Base-by-base conservation (phyloP, 1,140 invertebrate genomes). In the Panulirus ornatus region DNA sequence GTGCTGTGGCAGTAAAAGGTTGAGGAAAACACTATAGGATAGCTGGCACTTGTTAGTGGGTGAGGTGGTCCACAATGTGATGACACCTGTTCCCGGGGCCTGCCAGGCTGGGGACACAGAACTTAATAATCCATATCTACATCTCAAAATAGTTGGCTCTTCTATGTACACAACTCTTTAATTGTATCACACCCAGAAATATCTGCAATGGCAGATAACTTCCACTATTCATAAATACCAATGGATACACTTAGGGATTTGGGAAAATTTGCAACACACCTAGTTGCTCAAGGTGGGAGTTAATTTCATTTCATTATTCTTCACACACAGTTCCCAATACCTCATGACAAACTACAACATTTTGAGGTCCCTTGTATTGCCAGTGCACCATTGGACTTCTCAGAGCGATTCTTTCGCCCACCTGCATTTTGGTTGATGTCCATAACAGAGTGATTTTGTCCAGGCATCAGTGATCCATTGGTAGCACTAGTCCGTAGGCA, bases 381-480 rank as follows among this genome's bases (percentile, higher is more conserved):
- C 58, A 92, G 88, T 14, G 86, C 71, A 27, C 89, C 90, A 78
- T 88, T 86, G 16, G 86, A 84, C 47, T 91, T 91, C 76, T 92
- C 92, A 42, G 86, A 84, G 22, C 87, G 84, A 66, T 91, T 91
- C 83, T 91, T 91, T 73, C 90, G 54, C 22, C 86, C 84, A 30
- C 92, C 92, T 30, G 89, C 82, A 63, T 92, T 92, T 84, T 92
- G 92, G 51, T 92, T 92, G 27, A 92, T 92, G 42, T 92, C 92
- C 90, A 91, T 91, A 27, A 91, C 75, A 66, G 86, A 91, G 47
- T 88, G 79, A 16, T 76, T 70, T 44, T 86, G 78, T 22, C 82
- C 75, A 6, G 91, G 44, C 75, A 66, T 90, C 47, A 92, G 75
- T 1, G 92, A 92, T 14, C 92, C 92, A 76, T 92, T 92, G 42